These are phyloP conservation scores for Diplazon laetatorius DNA, from an alignment of 2,888 invertebrate species.

Conservation along the genomic window DNA sequence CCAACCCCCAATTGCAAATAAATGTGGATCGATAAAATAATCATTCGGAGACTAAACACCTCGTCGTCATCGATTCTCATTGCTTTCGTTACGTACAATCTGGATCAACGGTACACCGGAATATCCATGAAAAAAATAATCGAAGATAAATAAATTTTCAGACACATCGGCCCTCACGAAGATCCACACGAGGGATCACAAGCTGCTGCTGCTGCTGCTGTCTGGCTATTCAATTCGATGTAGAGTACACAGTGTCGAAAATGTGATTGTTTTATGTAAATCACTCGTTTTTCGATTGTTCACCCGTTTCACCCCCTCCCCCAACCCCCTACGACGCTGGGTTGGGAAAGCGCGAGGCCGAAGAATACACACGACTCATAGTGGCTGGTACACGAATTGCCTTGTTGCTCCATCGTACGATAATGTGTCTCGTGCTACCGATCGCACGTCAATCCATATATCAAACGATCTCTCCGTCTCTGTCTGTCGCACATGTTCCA, in stretches of 20 bases:
- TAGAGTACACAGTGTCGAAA: not conserved
- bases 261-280: not conserved
- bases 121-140: too few relatives aligned
- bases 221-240: not conserved
- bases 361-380: constrained; percentile 7
- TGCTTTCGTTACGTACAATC: too few relatives aligned
- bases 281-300: constrained; percentile 2
- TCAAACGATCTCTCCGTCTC: constrained; percentile 60
- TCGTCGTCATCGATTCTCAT: too few relatives aligned
- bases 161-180: too few relatives aligned
- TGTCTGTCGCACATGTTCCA: constrained; percentile 24
- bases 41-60: too few relatives aligned
- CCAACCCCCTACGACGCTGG: not conserved
- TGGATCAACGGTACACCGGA: too few relatives aligned
- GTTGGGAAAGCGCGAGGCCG: not conserved
- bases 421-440: constrained; percentile 74
- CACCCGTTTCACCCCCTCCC: constrained; percentile 10
- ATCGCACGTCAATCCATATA: constrained; percentile 75
- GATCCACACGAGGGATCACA: too few relatives aligned
- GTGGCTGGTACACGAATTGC: constrained; percentile 16
- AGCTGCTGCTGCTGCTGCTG: too few relatives aligned
- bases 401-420: constrained; percentile 65
- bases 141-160: too few relatives aligned
- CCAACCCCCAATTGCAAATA: too few relatives aligned
- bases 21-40: too few relatives aligned